Evolutionary conservation across 2,888 invertebrate species (phyloP).

Genomic region (Luffia ferchaultella): DNA sequence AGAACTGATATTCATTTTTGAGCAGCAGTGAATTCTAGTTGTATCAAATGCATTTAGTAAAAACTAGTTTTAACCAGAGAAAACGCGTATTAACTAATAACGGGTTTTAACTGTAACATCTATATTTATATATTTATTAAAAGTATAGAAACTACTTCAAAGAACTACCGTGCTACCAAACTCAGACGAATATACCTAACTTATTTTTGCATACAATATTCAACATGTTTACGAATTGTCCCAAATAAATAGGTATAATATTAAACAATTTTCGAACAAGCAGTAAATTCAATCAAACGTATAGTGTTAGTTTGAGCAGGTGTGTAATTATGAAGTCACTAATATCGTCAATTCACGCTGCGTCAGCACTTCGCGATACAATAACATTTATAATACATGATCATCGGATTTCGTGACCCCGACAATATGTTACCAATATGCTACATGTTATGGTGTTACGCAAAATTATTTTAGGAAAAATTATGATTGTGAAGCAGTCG

Average conservation of each 20-base stretch:
- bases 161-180: not conserved
- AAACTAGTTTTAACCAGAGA: no score
- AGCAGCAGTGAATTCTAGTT: no score
- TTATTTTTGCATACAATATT: not conserved
- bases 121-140: not conserved
- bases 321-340: not conserved
- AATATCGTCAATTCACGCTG: not conserved
- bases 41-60: no score
- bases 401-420: not conserved
- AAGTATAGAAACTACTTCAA: not conserved
- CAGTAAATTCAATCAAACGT: not conserved
- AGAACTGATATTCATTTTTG: no score
- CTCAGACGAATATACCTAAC: not conserved
- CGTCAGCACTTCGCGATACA: not conserved
- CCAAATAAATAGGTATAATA: not conserved
- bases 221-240: not conserved
- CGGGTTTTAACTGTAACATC: not conserved
- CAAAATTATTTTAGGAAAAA: not conserved
- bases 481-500: not conserved
- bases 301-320: not conserved
- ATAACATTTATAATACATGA: not conserved
- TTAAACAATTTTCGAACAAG: not conserved
- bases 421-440: not conserved
- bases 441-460: not conserved
- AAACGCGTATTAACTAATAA: not conserved